Base-by-base conservation (phyloP, 2,797 vertebrate genomes). In the Meriones psammophilus region DNA sequence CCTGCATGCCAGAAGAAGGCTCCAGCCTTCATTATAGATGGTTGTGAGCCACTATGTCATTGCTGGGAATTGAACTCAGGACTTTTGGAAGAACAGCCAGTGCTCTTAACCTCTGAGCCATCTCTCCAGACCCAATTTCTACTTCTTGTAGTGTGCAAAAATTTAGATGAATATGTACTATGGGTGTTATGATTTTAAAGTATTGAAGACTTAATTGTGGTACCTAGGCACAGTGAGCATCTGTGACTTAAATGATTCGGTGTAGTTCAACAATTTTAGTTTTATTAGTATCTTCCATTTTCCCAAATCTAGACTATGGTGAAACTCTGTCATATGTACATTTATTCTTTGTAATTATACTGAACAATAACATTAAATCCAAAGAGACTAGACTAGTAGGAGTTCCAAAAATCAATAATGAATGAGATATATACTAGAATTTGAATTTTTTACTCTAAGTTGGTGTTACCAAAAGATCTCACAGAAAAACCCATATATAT, bases 391-490 rank as follows among this genome's bases (percentile, higher is more conserved):
- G 33, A 56, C 46, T 78, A 86, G 68, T 20, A 81, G 28, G n/a
- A 91, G 18, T 95, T 92, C 36, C 33, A 85, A 94, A 80, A 88
- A 87, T 14, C 85, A 93, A 94, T 90, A 93, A 92, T 88, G 5
- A 10, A 85, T 93, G 46, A 92, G 10, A 66, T 88, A 92, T 3
- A 92, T 74, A 84, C 3, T 33, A 95, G 60, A 58, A 93, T 90
- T 89, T 94, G 60, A 96, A 96, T 86, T 54, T 92, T 90, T 77
- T 69, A 87, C 74, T 96, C 42, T 18, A 91, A 88, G 94, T 66
- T 89, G 60, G 46, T 54, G 89, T 58, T 84, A 78, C 39, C 13
- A 93, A 97, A 54, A 56, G 96, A 92, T 74, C 42, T 92, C 89
- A 96, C 30, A 95, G 66, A 89, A 88, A 92, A 96, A 90, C 30